phyloP scores from a whole-genome alignment of 2,797 vertebrate species.

The Lycodopsis pacificus region DNA sequence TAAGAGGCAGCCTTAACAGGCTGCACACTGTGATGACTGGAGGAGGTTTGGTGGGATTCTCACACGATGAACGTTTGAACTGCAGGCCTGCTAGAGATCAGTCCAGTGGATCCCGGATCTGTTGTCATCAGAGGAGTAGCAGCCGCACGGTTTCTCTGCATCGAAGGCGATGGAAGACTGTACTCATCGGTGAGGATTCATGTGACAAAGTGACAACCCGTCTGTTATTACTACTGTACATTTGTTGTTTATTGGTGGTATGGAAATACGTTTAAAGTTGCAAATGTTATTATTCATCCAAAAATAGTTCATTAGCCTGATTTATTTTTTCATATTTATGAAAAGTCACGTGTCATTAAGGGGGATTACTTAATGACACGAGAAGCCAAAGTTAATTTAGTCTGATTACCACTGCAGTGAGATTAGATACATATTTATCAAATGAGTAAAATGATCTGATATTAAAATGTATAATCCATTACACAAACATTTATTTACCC shows the following conservation, averaged over 20 bases:
- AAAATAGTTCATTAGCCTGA: background rate
- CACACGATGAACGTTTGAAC: conserved; percentile 24
- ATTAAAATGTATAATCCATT: background rate
- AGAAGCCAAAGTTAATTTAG: background rate
- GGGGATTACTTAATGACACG: background rate
- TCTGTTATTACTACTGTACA: background rate
- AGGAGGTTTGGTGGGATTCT: background rate
- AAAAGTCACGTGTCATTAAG: background rate
- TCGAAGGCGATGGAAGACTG: conserved; percentile 86
- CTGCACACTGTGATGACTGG: background rate
- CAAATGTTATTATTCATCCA: background rate
- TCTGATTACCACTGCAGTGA: background rate
- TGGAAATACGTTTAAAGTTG: background rate
- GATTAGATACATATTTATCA: background rate
- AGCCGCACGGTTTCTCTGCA: conserved; percentile 91
- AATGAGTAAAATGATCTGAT: background rate
- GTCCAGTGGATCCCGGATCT: conserved; percentile 86
- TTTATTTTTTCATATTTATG: background rate
- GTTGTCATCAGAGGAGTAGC: conserved; percentile 92
- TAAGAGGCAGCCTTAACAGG: background rate
- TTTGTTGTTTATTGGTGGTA: background rate
- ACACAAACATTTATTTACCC: background rate
- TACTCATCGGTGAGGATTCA: conserved; percentile 89
- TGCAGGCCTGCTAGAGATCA: conserved; percentile 92
- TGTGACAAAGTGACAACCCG: background rate